These are phyloP conservation scores for Caenorhabditis sp. DNA, from an alignment of 2,888 invertebrate genomes.

Conservation along the genomic window DNA sequence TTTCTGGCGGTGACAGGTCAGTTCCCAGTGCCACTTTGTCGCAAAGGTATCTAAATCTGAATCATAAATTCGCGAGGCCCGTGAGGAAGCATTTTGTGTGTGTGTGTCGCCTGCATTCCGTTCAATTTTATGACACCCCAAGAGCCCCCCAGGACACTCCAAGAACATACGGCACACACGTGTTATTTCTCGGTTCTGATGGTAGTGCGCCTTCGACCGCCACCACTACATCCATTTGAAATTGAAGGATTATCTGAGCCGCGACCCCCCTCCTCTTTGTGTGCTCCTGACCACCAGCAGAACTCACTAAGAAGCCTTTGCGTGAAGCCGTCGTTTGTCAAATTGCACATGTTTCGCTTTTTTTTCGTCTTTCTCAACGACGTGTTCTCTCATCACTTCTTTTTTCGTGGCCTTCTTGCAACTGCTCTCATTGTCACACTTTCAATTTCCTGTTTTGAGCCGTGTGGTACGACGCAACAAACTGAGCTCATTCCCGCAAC, in stretches of 20 bases:
- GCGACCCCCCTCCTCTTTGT: background rate
- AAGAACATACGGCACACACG: conserved; percentile 53
- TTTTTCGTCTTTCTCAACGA: background rate
- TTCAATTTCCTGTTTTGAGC: too few relatives aligned
- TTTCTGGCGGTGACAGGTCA: too few relatives aligned
- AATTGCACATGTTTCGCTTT: conserved; percentile 39
- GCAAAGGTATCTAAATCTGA: too few relatives aligned
- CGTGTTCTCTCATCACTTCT: conserved; percentile 15
- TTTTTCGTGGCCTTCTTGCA: background rate
- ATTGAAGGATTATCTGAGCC: conserved; percentile 42
- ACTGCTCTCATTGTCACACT: too few relatives aligned
- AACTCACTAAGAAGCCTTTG: conserved; percentile 9
- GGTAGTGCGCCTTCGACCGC: conserved; percentile 3
- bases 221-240: conserved; percentile 20
- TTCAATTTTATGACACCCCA: conserved; percentile 43
- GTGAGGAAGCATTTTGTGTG: too few relatives aligned
- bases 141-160: conserved; percentile 2
- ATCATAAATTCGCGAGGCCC: too few relatives aligned
- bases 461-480: too few relatives aligned
- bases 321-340: conserved; percentile 39
- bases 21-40: too few relatives aligned
- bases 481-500: too few relatives aligned
- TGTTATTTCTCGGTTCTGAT: conserved; percentile 2
- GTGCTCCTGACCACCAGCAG: background rate
- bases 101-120: too few relatives aligned